phyloP scores from a whole-genome alignment of 1,140 invertebrate genomes.

The Bilobella aurantiaca region DNA sequence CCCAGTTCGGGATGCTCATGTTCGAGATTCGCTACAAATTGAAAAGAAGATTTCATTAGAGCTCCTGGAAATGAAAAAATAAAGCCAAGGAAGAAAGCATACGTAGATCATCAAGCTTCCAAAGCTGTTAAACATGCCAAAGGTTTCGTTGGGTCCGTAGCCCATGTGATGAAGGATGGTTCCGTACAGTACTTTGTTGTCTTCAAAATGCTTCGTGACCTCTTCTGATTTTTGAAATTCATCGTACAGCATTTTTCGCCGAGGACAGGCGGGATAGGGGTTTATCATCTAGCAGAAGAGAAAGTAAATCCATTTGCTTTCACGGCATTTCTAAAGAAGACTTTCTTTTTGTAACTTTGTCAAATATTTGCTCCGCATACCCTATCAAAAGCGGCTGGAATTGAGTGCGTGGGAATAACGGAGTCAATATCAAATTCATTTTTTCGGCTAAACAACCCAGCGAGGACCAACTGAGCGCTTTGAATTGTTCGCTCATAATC shows the following conservation, averaged over 20 bases:
- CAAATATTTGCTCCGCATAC: background rate
- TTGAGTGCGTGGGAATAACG: background rate
- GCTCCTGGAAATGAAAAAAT: background rate
- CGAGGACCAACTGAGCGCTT: background rate
- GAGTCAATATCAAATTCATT: background rate
- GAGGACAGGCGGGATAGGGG: background rate
- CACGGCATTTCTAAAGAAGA: background rate
- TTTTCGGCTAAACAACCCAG: background rate
- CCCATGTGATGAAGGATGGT: background rate
- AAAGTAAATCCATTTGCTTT: background rate
- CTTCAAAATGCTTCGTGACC: background rate
- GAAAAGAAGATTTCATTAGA: background rate
- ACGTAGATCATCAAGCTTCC: background rate
- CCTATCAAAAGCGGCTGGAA: background rate
- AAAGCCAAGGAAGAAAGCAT: background rate
- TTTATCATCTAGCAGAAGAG: background rate
- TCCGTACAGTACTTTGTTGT: background rate
- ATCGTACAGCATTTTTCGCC: background rate
- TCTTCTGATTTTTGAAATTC: background rate
- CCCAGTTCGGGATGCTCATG: background rate
- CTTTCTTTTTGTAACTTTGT: background rate
- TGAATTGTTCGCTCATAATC: background rate
- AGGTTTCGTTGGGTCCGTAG: background rate
- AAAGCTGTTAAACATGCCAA: background rate
- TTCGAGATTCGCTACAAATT: background rate